Conservation (phyloP, 2,113 vertebrate species). For the Phalacrocorax aristotelis region DNA sequence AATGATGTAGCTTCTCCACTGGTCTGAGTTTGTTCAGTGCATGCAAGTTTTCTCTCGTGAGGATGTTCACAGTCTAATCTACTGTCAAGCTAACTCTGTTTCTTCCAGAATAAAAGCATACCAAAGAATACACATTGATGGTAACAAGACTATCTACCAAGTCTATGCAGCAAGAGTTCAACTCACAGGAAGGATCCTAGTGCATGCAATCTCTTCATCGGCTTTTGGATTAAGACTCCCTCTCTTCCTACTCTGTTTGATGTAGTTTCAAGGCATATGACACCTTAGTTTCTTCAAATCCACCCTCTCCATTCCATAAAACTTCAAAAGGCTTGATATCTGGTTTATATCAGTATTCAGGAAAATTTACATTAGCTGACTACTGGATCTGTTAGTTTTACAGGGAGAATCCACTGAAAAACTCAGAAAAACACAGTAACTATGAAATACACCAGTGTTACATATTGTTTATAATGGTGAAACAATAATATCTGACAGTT, state of each 20-base stretch:
- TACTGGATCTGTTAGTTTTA: background rate
- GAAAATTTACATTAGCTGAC: background rate
- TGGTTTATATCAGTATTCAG: background rate
- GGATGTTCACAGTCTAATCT: background rate
- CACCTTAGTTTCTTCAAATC: background rate
- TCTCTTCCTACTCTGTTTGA: background rate
- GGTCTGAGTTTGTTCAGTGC: background rate
- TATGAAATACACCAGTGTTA: background rate
- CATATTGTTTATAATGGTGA: background rate
- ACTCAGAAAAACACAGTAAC: background rate
- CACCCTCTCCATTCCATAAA: background rate
- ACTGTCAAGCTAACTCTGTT: background rate
- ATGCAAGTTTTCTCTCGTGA: background rate
- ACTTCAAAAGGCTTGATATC: background rate
- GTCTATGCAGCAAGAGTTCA: background rate
- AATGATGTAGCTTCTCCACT: background rate
- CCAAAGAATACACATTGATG: background rate
- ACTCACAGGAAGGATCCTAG: background rate
- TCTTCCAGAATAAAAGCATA: background rate
- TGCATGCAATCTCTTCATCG: background rate
- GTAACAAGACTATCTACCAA: background rate
- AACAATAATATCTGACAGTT: background rate
- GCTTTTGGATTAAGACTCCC: background rate
- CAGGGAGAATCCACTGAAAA: background rate
- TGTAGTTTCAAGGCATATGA: background rate